Evolutionary conservation across 2,888 invertebrate species (phyloP).

Genomic region (Stomorhina lunata): DNA sequence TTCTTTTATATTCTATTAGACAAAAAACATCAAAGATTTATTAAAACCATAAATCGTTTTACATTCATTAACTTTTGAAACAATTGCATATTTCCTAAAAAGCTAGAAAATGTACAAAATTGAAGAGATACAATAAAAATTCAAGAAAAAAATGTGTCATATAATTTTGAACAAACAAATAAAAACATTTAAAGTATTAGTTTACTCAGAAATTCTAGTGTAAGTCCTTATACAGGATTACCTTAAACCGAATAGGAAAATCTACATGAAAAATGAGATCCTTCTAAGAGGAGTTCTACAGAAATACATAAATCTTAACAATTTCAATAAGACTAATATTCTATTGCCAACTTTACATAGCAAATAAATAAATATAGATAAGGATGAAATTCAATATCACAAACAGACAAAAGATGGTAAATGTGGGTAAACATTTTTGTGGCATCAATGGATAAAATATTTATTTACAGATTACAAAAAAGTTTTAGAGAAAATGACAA

Average conservation of each 20-base stretch:
- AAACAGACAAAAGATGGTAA: too few relatives aligned
- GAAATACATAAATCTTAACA: conserved; percentile 22
- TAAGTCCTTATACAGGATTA: too few relatives aligned
- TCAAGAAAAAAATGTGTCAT: neutral
- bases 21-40: neutral
- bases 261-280: neutral
- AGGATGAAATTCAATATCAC: conserved; percentile 2
- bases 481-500: neutral
- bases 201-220: neutral
- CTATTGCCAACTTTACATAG: neutral
- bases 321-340: neutral
- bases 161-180: neutral
- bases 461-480: neutral
- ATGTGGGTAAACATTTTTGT: neutral
- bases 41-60: neutral
- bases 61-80: neutral
- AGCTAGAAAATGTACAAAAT: neutral
- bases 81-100: neutral
- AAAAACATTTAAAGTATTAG: neutral
- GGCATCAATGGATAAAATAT: neutral
- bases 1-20: too few relatives aligned
- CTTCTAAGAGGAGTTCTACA: neutral
- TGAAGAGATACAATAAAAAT: neutral
- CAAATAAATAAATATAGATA: conserved; percentile 10
- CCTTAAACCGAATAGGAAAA: too few relatives aligned